Evolutionary conservation across 2,797 vertebrate genomes (phyloP).

Genomic region (Helarctos malayanus): DNA sequence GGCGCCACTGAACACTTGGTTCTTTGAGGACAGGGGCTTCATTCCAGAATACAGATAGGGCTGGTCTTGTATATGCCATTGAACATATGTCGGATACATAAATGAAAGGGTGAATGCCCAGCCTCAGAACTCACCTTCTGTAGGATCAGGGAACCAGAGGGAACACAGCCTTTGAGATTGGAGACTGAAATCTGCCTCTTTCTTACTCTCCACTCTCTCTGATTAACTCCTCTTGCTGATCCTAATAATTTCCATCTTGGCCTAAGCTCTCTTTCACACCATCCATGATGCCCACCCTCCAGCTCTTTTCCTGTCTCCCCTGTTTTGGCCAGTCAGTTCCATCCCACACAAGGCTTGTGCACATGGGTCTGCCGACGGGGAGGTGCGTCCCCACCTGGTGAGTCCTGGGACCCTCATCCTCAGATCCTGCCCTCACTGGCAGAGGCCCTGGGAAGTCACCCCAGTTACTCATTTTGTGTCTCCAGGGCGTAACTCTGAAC

Average conservation of each 20-base stretch:
- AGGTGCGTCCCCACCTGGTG: background rate
- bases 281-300: too few species aligned
- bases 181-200: background rate
- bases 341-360: background rate
- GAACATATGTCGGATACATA: background rate
- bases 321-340: background rate
- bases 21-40: background rate
- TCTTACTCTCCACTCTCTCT: background rate
- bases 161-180: background rate
- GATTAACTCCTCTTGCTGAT: background rate
- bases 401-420: background rate
- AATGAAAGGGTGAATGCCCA: background rate
- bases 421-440: background rate
- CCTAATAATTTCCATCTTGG: background rate
- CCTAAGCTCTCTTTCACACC: background rate
- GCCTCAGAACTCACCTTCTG: background rate
- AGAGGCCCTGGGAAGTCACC: background rate
- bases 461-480: background rate
- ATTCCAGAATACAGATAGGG: background rate
- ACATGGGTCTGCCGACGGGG: background rate
- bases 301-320: background rate
- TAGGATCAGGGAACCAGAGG: background rate
- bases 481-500: background rate
- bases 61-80: background rate
- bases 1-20: background rate